Evolutionary conservation across 2,888 invertebrate genomes (phyloP).

Genomic region (Drosophila monieri): DNA sequence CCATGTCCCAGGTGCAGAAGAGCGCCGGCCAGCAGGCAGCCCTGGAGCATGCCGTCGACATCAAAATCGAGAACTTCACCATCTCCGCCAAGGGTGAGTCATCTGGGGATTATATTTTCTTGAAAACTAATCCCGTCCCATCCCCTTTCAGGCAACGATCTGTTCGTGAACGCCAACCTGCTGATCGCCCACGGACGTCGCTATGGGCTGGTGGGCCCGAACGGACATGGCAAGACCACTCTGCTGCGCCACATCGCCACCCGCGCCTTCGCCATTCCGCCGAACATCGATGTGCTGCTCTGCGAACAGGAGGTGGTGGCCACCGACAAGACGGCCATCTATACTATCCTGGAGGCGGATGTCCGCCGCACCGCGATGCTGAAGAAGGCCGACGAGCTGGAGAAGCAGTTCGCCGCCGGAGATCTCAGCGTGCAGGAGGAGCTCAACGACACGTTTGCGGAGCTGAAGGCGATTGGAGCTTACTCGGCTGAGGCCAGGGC

Average conservation of each 20-base stretch:
- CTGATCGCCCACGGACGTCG: slow-evolving; percentile 96
- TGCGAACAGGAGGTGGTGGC: slow-evolving; percentile 99
- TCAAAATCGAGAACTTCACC: slow-evolving; percentile 99
- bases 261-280: slow-evolving; percentile 96
- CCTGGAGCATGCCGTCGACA: slow-evolving; percentile 97
- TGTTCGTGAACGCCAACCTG: slow-evolving; percentile 97
- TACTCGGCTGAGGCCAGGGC: slow-evolving; percentile 99
- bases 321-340: slow-evolving; percentile 96
- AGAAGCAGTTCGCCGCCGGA: slow-evolving; percentile 89
- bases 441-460: slow-evolving; percentile 96
- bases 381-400: slow-evolving; percentile 92
- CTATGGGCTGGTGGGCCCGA: slow-evolving; percentile 99
- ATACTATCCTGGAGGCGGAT: slow-evolving; percentile 96
- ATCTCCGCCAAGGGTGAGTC: slow-evolving; percentile 93
- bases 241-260: slow-evolving; percentile 95
- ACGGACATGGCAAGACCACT: slow-evolving; percentile 99
- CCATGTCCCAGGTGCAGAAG: slow-evolving; percentile 93
- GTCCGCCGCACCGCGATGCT: slow-evolving; percentile 92
- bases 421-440: slow-evolving; percentile 90
- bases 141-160: slow-evolving; percentile 88
- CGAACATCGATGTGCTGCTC: slow-evolving; percentile 96
- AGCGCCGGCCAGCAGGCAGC: slow-evolving; percentile 90
- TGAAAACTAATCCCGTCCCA: too few relatives aligned
- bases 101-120: not conserved
- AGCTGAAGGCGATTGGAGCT: slow-evolving; percentile 97